Base-by-base conservation (phyloP, 1,140 invertebrate genomes). In the Thaumetopoea pityocampa region DNA sequence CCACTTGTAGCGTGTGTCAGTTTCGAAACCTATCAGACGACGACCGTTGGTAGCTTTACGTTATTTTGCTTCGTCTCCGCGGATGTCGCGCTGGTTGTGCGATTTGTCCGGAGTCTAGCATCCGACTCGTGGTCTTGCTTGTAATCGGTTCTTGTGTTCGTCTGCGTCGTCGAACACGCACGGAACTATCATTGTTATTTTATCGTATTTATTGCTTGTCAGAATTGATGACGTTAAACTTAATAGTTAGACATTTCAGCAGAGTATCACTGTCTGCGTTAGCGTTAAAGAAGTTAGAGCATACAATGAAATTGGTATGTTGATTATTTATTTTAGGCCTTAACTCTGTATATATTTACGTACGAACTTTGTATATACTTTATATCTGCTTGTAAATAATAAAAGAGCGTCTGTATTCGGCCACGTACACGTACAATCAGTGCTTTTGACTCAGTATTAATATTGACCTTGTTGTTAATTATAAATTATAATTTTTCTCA, bases 21-120 rank as follows among this genome's bases (percentile, higher is more conserved):
- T 82, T 84, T 82, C 76, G 77, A 80, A 84, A 59, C 61, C 77
- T 82, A 80, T 81, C 79, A 74, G 71, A 70, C 38, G 54, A 40
- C 55, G 47, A 44, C 58, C 55, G 34, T 28, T 53, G n/a, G n/a
- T 48, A 50, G 42, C 48, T 51, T 15, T 10, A 24, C 18, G 4
- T 19, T 14, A 8, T 28, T 9, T 38, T 32, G 19, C 9, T 17
- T 32, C 27, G n/a, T 30, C 37, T 40, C 27, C 19, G 11, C 28
- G 32, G 18, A 22, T 26, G 5, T 30, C 3, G 16, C 28, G 24
- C 22, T 8, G 17, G n/a, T n/a, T 38, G 23, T 28, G 19, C 24
- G 24, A 22, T 35, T 2, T 48, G 23, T 24, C 44, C 18, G 34
- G n/a, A 34, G 20, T 35, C 30, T 41, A 16, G 16, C 12, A n/a